These are phyloP conservation scores for Campylomormyrus tamandua DNA, from an alignment of 2,113 vertebrate species.

Conservation along the genomic window DNA sequence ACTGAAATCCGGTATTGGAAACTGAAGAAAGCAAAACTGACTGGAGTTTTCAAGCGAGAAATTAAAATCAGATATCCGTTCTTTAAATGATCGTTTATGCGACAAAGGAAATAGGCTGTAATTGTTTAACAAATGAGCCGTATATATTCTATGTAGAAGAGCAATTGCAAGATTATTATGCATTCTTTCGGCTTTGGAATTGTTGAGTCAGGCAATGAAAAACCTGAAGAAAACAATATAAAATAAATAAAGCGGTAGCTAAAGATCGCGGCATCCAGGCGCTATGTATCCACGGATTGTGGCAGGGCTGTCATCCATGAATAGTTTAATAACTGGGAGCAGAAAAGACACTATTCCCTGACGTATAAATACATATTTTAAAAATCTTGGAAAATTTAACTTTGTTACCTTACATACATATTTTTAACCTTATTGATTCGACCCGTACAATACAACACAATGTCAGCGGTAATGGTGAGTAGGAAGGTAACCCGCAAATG, in stretches of 20 bases:
- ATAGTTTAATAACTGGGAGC: neutral
- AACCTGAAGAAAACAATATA: neutral
- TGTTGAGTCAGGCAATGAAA: neutral
- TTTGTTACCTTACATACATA: neutral
- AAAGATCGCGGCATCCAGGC: neutral
- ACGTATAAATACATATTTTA: neutral
- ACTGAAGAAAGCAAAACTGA: neutral
- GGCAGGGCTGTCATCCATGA: neutral
- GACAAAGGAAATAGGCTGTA: neutral
- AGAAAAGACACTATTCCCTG: neutral
- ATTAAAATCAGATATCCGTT: neutral
- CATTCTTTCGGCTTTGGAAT: neutral
- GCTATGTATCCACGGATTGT: neutral
- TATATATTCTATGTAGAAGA: neutral
- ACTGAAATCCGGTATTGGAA: neutral
- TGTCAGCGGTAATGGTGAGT: slow-evolving; percentile 93
- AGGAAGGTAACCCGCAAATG: slow-evolving; percentile 89
- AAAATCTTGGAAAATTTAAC: neutral
- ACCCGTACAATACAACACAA: slow-evolving; percentile 38
- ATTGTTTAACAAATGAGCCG: no score
- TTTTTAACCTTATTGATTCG: neutral
- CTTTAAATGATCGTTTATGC: neutral
- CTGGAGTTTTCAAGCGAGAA: neutral
- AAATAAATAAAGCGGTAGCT: neutral
- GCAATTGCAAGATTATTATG: neutral